phyloP scores from a whole-genome alignment of 37 sponge, comb jelly and placozoan species.

The Ianthella basta region DNA sequence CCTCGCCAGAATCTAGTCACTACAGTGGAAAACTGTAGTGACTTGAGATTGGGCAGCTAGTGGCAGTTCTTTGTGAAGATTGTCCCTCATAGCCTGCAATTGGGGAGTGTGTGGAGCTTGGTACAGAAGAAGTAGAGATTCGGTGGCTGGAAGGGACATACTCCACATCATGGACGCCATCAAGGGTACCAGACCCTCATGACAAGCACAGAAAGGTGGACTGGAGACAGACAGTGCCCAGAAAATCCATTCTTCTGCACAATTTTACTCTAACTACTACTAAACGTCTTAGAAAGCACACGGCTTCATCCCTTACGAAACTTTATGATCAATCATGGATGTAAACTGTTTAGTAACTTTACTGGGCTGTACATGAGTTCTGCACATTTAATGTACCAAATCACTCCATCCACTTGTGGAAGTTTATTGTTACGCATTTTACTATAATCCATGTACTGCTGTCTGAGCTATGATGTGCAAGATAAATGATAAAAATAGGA shows the following conservation, averaged over 20 bases:
- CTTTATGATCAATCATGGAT: background rate
- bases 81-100: slow-evolving; percentile 33
- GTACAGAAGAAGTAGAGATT: slow-evolving; percentile 18
- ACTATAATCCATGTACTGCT: background rate
- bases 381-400: background rate
- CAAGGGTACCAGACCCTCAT: background rate
- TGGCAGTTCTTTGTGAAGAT: slow-evolving; percentile 43
- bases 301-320: slow-evolving; percentile 40
- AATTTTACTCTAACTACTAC: slow-evolving; percentile 48
- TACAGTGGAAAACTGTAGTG: slow-evolving; percentile 8
- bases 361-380: background rate
- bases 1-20: background rate
- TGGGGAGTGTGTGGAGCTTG: background rate
- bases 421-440: background rate
- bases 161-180: slow-evolving; percentile 28
- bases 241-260: slow-evolving; percentile 43
- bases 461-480: background rate
- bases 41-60: slow-evolving; percentile 37
- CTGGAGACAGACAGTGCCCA: slow-evolving; percentile 52
- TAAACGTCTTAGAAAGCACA: slow-evolving; percentile 46
- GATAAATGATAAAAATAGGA: background rate
- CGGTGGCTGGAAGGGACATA: slow-evolving; percentile 61
- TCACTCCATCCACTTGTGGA: background rate
- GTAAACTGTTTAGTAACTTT: background rate
- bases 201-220: slow-evolving; percentile 41